phyloP scores from a whole-genome alignment of 2,113 vertebrate genomes.

The Lepus europaeus region DNA sequence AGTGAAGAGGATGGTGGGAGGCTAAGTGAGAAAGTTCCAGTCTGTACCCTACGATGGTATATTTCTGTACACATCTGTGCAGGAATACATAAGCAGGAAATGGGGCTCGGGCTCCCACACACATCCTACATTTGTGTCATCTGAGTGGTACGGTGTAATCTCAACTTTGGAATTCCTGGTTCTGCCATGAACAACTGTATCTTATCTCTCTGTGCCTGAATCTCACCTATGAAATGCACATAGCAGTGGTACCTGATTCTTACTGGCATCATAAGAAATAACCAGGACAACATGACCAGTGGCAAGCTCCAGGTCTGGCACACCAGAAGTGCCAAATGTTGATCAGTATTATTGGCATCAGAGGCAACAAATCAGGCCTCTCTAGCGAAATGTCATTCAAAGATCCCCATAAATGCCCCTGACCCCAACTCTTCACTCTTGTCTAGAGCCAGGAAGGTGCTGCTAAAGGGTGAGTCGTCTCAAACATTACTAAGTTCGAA shows the following conservation, averaged over 20 bases:
- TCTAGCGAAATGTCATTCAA: not conserved
- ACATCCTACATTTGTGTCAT: not conserved
- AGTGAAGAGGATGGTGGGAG: not conserved
- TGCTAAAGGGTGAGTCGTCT: not conserved
- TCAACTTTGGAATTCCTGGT: not conserved
- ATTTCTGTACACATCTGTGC: not conserved
- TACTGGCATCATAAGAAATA: not conserved
- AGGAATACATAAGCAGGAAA: not conserved
- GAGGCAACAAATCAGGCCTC: not conserved
- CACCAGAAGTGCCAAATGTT: not conserved
- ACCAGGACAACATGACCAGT: not conserved
- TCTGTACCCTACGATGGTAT: not conserved
- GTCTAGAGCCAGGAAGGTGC: not conserved
- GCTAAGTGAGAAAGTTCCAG: not conserved
- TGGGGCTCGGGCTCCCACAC: not conserved
- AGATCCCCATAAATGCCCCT: not conserved
- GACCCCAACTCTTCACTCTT: slow-evolving; percentile 22
- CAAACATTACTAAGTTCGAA: slow-evolving; percentile 19
- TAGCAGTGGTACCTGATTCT: not conserved
- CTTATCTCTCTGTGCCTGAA: not conserved
- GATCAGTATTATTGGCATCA: not conserved
- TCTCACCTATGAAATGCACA: not conserved
- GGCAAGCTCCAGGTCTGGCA: not conserved
- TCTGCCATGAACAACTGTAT: not conserved
- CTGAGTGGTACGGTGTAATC: not conserved